Evolutionary conservation across 1,140 invertebrate genomes (phyloP).

Genomic region (Hyposmocoma kahamanoa): DNA sequence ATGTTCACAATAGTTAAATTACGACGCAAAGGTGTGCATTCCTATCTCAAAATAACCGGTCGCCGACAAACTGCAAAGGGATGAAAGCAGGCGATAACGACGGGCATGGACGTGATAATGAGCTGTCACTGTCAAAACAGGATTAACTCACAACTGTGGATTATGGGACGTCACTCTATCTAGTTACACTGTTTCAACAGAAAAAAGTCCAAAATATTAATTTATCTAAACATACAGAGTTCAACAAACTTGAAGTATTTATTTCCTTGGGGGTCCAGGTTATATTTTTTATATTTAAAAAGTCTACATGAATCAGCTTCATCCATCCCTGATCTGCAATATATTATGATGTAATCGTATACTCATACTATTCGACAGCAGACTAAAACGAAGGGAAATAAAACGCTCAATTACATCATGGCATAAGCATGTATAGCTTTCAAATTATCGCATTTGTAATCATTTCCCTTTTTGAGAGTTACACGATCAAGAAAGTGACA

Average conservation of each 20-base stretch:
- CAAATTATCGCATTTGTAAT: constrained; percentile 9
- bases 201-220: too few relatives aligned
- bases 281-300: too few relatives aligned
- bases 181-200: too few relatives aligned
- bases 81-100: neutral
- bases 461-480: constrained; percentile 9
- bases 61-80: neutral
- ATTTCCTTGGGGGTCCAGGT: too few relatives aligned
- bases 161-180: too few relatives aligned
- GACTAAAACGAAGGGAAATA: neutral
- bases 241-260: too few relatives aligned
- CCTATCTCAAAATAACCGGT: neutral
- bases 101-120: neutral
- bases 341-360: too few relatives aligned
- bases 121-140: neutral
- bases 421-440: constrained; percentile 2
- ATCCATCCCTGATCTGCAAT: too few relatives aligned
- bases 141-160: too few relatives aligned
- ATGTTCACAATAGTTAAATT: too few relatives aligned
- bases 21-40: neutral
- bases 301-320: too few relatives aligned
- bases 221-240: too few relatives aligned
- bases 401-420: neutral
- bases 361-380: neutral
- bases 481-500: constrained; percentile 10